Evolutionary conservation across 2,113 vertebrate genomes (phyloP).

Genomic region (Heterocephalus glaber): DNA sequence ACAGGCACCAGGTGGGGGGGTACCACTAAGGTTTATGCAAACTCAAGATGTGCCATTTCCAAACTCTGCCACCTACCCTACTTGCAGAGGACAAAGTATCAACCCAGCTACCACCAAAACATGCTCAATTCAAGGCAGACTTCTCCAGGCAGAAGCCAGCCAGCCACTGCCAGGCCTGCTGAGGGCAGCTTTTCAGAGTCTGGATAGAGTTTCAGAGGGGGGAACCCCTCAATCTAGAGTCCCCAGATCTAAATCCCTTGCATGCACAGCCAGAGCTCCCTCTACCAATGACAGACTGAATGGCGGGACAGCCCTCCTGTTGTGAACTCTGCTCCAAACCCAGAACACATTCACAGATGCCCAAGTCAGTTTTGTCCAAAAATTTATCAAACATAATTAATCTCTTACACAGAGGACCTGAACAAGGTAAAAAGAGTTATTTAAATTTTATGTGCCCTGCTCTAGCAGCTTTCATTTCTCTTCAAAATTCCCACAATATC

Average conservation of each 20-base stretch:
- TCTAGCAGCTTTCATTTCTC: slow-evolving; percentile 25
- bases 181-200: neutral
- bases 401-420: neutral
- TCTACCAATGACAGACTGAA: neutral
- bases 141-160: neutral
- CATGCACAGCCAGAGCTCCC: neutral
- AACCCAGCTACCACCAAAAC: neutral
- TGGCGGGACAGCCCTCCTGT: neutral
- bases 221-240: neutral
- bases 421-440: slow-evolving; percentile 34
- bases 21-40: neutral
- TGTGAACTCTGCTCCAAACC: neutral
- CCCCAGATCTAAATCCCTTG: no score
- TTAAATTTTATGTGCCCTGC: slow-evolving; percentile 1
- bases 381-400: slow-evolving; percentile 71
- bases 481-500: neutral
- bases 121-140: neutral
- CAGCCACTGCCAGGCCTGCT: no score
- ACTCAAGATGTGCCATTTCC: neutral
- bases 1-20: neutral
- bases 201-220: neutral
- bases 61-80: no score
- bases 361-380: neutral
- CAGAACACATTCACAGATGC: neutral
- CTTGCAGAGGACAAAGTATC: neutral